phyloP scores from a whole-genome alignment of 1,140 invertebrate genomes.

The Papilio polytes region DNA sequence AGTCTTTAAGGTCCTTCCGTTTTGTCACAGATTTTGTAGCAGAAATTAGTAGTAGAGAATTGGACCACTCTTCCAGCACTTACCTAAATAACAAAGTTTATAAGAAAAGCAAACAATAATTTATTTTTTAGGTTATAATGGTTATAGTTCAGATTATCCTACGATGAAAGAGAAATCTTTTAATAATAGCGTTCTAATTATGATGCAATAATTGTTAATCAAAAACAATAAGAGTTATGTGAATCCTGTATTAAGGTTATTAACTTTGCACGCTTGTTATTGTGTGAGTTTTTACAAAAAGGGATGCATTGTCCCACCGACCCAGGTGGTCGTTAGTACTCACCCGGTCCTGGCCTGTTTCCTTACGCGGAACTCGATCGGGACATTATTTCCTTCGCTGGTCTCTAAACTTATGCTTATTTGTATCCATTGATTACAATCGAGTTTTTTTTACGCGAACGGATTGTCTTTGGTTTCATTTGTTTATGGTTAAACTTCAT shows the following conservation, averaged over 20 bases:
- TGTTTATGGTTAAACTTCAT: slow-evolving; percentile 21
- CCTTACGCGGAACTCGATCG: slow-evolving; percentile 52
- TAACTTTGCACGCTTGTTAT: slow-evolving; percentile 19
- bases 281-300: slow-evolving; percentile 42
- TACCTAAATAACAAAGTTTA: no score
- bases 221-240: background rate
- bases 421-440: slow-evolving; percentile 32
- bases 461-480: slow-evolving; percentile 28
- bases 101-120: no score
- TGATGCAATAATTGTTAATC: slow-evolving; percentile 9
- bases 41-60: no score
- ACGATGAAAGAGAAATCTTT: no score
- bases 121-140: no score
- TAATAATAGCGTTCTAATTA: background rate
- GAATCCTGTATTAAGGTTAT: background rate
- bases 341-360: slow-evolving; percentile 56
- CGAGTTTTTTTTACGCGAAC: background rate
- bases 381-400: slow-evolving; percentile 44
- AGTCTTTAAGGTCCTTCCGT: background rate
- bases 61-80: no score
- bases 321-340: slow-evolving; percentile 57
- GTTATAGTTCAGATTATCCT: no score
- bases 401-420: slow-evolving; percentile 56
- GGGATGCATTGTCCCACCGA: slow-evolving; percentile 44
- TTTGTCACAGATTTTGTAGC: background rate